phyloP scores from a whole-genome alignment of 2,113 vertebrate genomes.

The Arenaria interpres region DNA sequence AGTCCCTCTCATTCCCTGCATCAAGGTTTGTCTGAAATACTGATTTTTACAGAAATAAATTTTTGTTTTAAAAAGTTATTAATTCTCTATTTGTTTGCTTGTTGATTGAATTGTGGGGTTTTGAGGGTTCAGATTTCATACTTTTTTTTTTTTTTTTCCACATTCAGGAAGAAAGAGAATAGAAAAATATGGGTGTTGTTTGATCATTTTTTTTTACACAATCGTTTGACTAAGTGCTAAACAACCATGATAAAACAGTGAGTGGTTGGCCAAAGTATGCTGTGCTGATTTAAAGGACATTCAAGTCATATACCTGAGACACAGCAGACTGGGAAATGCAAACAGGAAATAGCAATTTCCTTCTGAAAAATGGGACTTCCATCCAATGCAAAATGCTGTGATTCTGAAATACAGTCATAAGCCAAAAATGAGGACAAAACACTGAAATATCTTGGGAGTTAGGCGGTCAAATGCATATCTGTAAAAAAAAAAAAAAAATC shows the following conservation, averaged over 20 bases:
- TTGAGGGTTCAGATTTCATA: neutral
- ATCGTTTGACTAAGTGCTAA: neutral
- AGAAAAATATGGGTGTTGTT: neutral
- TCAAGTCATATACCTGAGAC: neutral
- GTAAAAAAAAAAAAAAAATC: neutral
- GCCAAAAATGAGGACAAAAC: neutral
- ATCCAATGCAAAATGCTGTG: neutral
- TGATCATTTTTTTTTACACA: neutral
- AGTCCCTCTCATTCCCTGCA: neutral
- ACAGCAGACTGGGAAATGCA: neutral
- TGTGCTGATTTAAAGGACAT: neutral
- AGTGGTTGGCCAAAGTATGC: neutral
- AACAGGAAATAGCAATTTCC: neutral
- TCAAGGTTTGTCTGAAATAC: neutral
- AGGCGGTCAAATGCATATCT: neutral
- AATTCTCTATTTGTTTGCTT: neutral
- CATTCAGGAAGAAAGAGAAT: neutral
- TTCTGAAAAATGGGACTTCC: neutral
- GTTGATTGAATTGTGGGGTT: neutral
- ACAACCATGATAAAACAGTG: neutral
- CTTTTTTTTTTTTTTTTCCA: neutral
- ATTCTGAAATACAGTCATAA: neutral
- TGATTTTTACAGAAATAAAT: neutral
- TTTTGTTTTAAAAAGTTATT: neutral
- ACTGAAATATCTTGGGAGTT: neutral